Base-by-base conservation (phyloP, 2,888 invertebrate genomes). In the Prosapia bicincta region DNA sequence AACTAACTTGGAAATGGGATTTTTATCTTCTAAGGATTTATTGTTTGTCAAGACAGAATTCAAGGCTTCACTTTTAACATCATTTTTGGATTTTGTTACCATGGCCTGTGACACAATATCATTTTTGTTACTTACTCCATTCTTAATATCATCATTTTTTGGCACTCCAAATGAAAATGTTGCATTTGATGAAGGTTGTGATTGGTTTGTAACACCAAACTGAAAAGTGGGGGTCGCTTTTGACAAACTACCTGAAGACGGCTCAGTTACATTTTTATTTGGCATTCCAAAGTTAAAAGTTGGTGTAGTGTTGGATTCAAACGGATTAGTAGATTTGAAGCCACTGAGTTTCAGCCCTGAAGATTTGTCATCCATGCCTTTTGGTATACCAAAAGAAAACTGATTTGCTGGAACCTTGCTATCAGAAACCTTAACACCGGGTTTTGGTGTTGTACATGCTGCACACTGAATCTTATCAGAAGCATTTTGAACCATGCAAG, bases 401-500 rank as follows among this genome's bases (percentile, higher is more conserved):
- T 74, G 65, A 75, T 67, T 54, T 74, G 80, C 70, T 67, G 69
- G 26, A 13, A 76, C 70, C 9, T 73, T 65, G 3, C 71, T 66
- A 26, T 78, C 77, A 9, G 71, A 32, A 9, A 71, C 70, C 26
- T 79, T 78, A 1, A 81, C 78, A 72, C 87, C 86, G 0, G 88
- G 88, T 82, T 87, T 89, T 0, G 84, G 82, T 73, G 88, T 86
- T 78, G 88, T 88, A 82, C 91, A 91, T 80, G 90, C 89, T 71
- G 86, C 84, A 83, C 91, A 91, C 78, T 86, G 87, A 6, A 78
- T 81, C 25, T 84, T 85, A 23, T 84, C 84, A 3, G 82, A 81
- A 69, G 86, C 84, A 82, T 91, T 92, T 74, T 85, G 85, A 0
- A 90, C 86, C 87, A 90, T 87, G 82, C 91, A 92, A 23, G 86